These are phyloP conservation scores for Cyanocitta stelleri DNA, from an alignment of 2,113 vertebrate species.

Conservation along the genomic window DNA sequence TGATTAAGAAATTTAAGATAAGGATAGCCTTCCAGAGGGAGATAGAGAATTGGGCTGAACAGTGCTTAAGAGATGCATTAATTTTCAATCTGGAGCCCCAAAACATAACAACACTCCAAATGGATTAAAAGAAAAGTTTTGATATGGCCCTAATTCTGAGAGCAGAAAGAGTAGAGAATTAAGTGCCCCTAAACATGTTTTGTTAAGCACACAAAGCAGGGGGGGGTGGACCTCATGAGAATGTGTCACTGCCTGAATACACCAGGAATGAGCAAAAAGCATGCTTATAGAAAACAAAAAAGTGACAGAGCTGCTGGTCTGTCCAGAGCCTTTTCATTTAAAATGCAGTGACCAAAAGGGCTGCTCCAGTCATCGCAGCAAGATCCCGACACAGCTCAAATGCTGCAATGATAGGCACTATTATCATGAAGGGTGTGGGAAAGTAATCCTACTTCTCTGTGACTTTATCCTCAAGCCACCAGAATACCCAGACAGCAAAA, in stretches of 20 bases:
- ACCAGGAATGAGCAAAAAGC: neutral
- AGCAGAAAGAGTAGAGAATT: neutral
- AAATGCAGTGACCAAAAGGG: neutral
- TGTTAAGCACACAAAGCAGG: neutral
- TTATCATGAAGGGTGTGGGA: neutral
- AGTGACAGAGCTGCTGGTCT: neutral
- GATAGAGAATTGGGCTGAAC: neutral
- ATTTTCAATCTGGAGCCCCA: neutral
- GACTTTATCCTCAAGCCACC: neutral
- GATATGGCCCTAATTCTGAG: neutral
- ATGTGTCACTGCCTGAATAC: neutral
- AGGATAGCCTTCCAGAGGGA: neutral
- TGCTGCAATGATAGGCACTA: neutral
- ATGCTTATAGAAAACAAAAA: neutral
- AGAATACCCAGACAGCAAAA: neutral
- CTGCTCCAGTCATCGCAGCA: neutral
- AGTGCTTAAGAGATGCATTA: neutral
- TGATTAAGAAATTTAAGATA: neutral
- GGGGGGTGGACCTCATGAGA: neutral
- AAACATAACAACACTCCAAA: neutral
- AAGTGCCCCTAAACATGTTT: neutral
- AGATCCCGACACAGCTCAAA: neutral
- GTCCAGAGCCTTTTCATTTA: neutral
- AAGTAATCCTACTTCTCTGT: neutral
- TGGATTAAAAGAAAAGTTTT: neutral